Evolutionary conservation across 2,888 invertebrate species (phyloP).

Genomic region (Conistra vaccinii): DNA sequence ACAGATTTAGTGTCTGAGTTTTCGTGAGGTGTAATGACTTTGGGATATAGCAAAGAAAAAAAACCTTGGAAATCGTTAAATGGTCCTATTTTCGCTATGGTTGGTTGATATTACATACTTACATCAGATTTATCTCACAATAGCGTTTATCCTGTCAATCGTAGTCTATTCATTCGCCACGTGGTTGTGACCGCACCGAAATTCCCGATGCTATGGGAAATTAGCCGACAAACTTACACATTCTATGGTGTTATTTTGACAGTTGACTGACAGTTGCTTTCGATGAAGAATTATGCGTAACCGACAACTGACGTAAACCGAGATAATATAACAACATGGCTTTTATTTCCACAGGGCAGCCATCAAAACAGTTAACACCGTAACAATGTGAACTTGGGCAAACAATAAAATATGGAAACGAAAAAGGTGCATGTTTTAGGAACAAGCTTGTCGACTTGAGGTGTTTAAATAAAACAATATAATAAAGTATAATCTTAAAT

Average conservation of each 20-base stretch:
- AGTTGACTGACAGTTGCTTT: constrained; percentile 89
- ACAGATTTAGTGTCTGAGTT: constrained; percentile 34
- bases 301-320: constrained; percentile 78
- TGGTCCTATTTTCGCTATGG: constrained; percentile 13
- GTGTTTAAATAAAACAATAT: background rate
- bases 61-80: constrained; percentile 5
- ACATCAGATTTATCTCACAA: constrained; percentile 55
- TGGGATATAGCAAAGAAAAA: constrained; percentile 11
- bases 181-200: constrained; percentile 76
- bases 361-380: constrained; percentile 56
- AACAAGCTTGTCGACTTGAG: constrained; percentile 14
- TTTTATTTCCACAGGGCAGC: constrained; percentile 57
- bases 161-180: constrained; percentile 63
- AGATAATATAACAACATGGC: constrained; percentile 60
- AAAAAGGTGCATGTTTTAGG: constrained; percentile 14
- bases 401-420: constrained; percentile 42
- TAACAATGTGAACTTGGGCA: constrained; percentile 44
- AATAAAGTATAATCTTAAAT: constrained; percentile 1
- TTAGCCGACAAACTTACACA: constrained; percentile 78
- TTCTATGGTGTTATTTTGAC: constrained; percentile 83
- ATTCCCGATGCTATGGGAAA: constrained; percentile 80
- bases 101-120: constrained; percentile 24
- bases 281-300: constrained; percentile 85
- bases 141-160: constrained; percentile 63
- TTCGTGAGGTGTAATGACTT: constrained; percentile 24